A percentile compares a stretch with the other conserved stretches of the same genome.
Evolutionary conservation across 2,888 invertebrate genomes (phyloP).

Genomic region (Hyposoter didymator): DNA sequence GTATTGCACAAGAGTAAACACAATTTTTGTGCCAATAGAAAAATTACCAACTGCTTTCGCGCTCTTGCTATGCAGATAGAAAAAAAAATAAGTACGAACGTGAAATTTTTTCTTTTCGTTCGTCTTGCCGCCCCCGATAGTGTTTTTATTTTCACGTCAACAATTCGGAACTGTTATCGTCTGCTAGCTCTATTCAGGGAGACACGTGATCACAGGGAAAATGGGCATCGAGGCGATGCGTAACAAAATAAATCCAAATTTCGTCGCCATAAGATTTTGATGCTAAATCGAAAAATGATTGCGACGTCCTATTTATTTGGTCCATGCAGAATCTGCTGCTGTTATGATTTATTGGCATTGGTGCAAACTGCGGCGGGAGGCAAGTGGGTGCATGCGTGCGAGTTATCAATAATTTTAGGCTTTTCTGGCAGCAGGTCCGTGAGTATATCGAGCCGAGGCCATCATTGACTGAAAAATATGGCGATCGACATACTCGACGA

Average conservation of each 20-base stretch:
- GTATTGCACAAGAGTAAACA: constrained; percentile 21
- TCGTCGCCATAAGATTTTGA: too few relatives aligned
- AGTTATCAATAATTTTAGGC: constrained; percentile 15
- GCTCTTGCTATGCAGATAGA: background rate
- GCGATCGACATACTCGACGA: constrained; percentile 91
- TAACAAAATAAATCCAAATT: too few relatives aligned
- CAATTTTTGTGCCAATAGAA: constrained; percentile 11
- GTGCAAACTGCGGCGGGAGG: background rate
- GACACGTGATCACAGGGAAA: background rate
- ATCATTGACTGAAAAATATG: constrained; percentile 84
- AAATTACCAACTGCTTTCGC: background rate
- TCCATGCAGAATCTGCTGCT: background rate
- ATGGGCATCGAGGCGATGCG: too few relatives aligned
- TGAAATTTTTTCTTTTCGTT: background rate
- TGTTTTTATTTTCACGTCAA: background rate
- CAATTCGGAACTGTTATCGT: background rate
- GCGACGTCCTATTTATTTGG: background rate
- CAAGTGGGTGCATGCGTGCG: background rate
- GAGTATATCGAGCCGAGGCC: background rate
- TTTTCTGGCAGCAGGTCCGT: background rate
- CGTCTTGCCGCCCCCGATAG: background rate
- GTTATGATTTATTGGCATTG: constrained; percentile 1
- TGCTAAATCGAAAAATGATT: background rate
- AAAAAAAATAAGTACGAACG: background rate
- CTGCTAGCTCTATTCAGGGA: background rate